Evolutionary conservation across 1,140 invertebrate genomes (phyloP).

Genomic region (Cydia pomonella): DNA sequence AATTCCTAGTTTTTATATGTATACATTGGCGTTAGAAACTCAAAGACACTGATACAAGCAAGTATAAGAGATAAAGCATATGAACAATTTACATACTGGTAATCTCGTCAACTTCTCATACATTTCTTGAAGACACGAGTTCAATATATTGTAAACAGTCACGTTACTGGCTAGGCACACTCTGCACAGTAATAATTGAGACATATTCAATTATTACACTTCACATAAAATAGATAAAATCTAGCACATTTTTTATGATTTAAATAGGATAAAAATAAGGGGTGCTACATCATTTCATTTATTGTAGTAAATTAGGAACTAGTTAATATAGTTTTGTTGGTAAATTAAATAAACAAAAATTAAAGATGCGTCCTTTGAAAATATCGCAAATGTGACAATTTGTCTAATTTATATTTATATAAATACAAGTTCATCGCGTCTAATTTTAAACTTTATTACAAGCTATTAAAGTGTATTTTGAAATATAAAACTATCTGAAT

Average conservation of each 20-base stretch:
- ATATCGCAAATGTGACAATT: background rate
- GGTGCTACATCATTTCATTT: background rate
- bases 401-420: background rate
- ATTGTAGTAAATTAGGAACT: background rate
- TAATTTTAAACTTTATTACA: background rate
- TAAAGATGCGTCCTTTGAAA: background rate
- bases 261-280: background rate
- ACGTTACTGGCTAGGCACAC: constrained; percentile 43
- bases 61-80: too few species aligned
- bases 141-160: constrained; percentile 36
- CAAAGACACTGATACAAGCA: too few species aligned
- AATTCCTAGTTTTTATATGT: too few species aligned
- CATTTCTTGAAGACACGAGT: constrained; percentile 42
- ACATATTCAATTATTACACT: background rate
- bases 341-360: constrained; percentile 6
- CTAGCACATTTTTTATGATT: background rate
- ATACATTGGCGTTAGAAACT: too few species aligned
- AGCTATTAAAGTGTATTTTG: background rate
- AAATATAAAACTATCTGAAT: background rate
- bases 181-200: constrained; percentile 26
- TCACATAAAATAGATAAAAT: background rate
- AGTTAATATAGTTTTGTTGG: background rate
- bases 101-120: constrained; percentile 44
- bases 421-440: background rate
- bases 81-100: constrained; percentile 41